phyloP scores from a whole-genome alignment of 2,888 invertebrate genomes.

The Buathra laborator region DNA sequence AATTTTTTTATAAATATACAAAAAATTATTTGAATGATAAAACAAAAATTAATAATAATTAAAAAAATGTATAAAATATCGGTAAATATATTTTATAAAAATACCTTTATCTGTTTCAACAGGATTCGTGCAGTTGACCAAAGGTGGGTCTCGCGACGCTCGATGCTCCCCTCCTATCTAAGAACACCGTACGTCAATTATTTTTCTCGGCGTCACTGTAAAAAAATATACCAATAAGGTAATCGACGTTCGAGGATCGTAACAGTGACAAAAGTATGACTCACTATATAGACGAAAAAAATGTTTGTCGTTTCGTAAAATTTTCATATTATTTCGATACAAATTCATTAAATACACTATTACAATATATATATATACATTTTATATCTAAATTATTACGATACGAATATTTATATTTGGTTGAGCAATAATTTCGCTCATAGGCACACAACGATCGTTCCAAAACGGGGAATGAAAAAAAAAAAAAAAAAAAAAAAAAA shows the following conservation, averaged over 20 bases:
- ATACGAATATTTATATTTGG: constrained; percentile 42
- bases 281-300: not conserved
- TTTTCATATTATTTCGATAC: constrained; percentile 51
- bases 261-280: constrained; percentile 4
- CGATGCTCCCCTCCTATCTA: not conserved
- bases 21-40: not conserved
- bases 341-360: constrained; percentile 44
- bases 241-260: not conserved
- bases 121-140: not conserved
- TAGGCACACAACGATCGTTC: constrained; percentile 44
- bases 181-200: not conserved
- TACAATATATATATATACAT: constrained; percentile 38
- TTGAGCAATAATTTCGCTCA: constrained; percentile 47
- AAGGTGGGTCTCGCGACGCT: not conserved
- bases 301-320: constrained; percentile 24
- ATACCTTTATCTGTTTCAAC: not conserved
- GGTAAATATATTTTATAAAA: not conserved
- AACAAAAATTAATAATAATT: not conserved
- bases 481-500: constrained; percentile 5
- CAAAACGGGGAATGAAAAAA: not conserved
- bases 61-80: not conserved
- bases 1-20: not conserved
- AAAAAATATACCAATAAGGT: not conserved
- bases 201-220: not conserved
- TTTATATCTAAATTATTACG: constrained; percentile 19